Evolutionary conservation across 2,797 vertebrate species (phyloP).

Genomic region (Fringilla coelebs): DNA sequence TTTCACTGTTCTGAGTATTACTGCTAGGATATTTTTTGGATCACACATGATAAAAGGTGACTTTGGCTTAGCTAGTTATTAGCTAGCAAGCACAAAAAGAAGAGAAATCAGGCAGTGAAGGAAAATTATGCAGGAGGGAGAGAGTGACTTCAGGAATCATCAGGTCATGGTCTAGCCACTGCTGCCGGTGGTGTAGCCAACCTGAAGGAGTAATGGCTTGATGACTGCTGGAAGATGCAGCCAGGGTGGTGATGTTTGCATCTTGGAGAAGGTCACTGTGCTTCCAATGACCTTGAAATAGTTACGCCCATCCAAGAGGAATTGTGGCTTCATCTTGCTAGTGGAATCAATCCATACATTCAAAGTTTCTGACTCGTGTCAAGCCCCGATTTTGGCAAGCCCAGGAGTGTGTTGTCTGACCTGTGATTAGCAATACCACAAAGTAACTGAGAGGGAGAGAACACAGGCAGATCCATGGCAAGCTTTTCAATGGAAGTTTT

Average conservation of each 20-base stretch:
- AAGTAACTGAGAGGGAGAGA: not conserved
- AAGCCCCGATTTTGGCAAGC: not conserved
- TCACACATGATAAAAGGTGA: not conserved
- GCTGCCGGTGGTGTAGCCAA: not conserved
- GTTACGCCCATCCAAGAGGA: not conserved
- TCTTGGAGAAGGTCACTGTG: not conserved
- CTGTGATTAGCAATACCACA: not conserved
- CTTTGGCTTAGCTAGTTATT: not conserved
- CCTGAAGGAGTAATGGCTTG: not conserved
- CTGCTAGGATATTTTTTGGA: not conserved
- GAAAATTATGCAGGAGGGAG: not conserved
- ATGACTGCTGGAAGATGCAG: not conserved
- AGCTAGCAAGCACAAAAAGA: not conserved
- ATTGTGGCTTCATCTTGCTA: not conserved
- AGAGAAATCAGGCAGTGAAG: not conserved
- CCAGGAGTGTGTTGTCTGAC: not conserved
- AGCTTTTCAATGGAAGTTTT: not conserved
- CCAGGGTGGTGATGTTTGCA: not conserved
- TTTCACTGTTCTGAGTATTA: not conserved
- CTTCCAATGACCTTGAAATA: not conserved
- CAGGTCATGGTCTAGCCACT: not conserved
- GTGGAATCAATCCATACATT: not conserved
- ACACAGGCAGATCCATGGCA: not conserved
- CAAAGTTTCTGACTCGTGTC: not conserved
- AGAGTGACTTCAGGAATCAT: not conserved